phyloP scores from a whole-genome alignment of 2,888 invertebrate species.

The Nasonovia ribisnigri region DNA sequence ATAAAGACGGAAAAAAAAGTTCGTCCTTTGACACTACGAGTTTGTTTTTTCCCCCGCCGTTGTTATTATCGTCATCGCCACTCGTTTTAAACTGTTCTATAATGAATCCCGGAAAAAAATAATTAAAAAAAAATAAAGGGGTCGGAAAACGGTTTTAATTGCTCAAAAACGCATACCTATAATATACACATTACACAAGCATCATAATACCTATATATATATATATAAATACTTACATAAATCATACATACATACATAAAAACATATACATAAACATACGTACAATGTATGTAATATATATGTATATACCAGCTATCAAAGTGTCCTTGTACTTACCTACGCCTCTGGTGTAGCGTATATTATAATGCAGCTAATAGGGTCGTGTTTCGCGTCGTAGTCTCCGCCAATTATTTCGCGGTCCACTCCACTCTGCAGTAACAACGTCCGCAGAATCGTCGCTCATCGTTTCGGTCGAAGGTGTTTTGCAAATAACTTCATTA shows the following conservation, averaged over 20 bases:
- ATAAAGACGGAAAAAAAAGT: not conserved
- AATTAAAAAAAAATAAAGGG: conserved; percentile 15
- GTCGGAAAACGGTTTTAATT: conserved; percentile 58
- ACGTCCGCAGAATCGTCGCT: not conserved
- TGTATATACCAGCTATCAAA: not conserved
- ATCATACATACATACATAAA: no score
- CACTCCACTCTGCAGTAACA: not conserved
- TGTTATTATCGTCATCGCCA: conserved; percentile 10
- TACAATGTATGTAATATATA: not conserved
- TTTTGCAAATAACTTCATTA: not conserved
- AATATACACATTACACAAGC: not conserved
- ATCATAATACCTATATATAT: not conserved
- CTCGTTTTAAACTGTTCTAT: not conserved
- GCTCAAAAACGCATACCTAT: conserved; percentile 25
- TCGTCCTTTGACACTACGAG: not conserved
- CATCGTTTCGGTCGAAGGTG: not conserved
- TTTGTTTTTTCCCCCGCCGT: not conserved
- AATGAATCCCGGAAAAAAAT: not conserved
- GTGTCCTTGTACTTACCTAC: not conserved
- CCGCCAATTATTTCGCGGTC: not conserved
- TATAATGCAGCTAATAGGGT: not conserved
- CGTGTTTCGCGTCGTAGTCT: not conserved
- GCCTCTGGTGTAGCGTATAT: not conserved
- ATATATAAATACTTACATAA: not conserved
- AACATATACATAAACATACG: no score